phyloP scores from a whole-genome alignment of 2,113 vertebrate species.

The Chloropsis hardwickii region DNA sequence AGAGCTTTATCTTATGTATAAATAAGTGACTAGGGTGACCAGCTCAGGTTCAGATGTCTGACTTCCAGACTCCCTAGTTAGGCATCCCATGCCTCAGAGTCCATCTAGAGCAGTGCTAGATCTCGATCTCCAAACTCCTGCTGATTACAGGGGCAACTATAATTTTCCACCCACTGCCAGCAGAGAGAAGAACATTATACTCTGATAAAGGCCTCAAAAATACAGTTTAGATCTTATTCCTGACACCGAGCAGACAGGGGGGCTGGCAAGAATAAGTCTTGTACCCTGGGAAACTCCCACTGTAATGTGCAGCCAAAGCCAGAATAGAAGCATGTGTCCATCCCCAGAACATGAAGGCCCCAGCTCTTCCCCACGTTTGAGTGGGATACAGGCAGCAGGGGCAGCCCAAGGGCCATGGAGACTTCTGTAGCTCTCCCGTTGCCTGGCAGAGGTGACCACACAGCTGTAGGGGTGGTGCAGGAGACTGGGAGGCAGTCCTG shows the following conservation, averaged over 20 bases:
- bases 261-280: accelerated
- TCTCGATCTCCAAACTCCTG: not conserved
- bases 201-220: not conserved
- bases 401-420: not conserved
- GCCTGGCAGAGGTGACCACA: not conserved
- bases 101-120: not conserved
- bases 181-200: not conserved
- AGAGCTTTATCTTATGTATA: not conserved
- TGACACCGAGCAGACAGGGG: not conserved
- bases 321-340: not conserved
- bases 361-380: accelerated
- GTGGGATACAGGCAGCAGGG: not conserved
- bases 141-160: not conserved
- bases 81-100: not conserved
- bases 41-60: not conserved
- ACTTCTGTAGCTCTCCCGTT: accelerated
- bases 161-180: not conserved
- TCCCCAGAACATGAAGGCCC: not conserved
- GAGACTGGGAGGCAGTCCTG: accelerated
- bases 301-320: not conserved
- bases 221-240: not conserved
- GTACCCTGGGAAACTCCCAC: not conserved
- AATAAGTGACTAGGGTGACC: not conserved
- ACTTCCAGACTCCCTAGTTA: not conserved
- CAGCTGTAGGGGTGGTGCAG: accelerated